These are phyloP conservation scores for Poecilobothrus nobilitatus DNA, from an alignment of 2,888 invertebrate species.

Conservation along the genomic window DNA sequence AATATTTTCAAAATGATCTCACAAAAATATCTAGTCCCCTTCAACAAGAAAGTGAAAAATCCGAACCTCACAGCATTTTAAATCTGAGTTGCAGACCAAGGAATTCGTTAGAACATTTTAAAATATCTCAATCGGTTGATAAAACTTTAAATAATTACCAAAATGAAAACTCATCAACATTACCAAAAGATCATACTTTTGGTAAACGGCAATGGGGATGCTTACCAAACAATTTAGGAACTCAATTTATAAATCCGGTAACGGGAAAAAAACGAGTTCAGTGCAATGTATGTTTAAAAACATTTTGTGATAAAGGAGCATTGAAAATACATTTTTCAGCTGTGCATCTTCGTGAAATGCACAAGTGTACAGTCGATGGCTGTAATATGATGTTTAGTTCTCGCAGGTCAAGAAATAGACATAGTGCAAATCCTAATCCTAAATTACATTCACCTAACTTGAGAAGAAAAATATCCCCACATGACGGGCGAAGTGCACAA, in stretches of 20 bases:
- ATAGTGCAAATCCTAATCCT: conserved; percentile 97
- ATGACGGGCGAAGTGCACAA: conserved; percentile 84
- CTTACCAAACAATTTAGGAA: conserved; percentile 72
- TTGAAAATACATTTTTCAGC: conserved; percentile 98
- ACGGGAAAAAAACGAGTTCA: conserved; percentile 95
- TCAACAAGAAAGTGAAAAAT: conserved; percentile 32
- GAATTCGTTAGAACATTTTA: conserved; percentile 18
- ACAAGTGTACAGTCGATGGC: conserved; percentile 96
- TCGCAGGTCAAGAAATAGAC: conserved; percentile 86
- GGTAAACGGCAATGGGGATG: conserved; percentile 75
- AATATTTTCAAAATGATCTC: conserved; percentile 27
- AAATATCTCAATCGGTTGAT: conserved; percentile 39
- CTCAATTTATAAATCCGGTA: conserved; percentile 84
- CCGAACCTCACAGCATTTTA: conserved; percentile 52
- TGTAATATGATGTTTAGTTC: conserved; percentile 99
- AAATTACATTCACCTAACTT: conserved; percentile 94
- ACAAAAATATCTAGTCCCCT: conserved; percentile 29
- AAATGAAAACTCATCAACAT: conserved; percentile 26
- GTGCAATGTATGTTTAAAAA: conserved; percentile 96
- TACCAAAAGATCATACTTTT: conserved; percentile 42
- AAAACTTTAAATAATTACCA: too few relatives aligned
- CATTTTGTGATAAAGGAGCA: conserved; percentile 99
- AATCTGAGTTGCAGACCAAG: conserved; percentile 53
- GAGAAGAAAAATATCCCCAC: conserved; percentile 86
- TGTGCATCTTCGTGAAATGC: conserved; percentile 98